Percentiles rank a stretch among this genome's conserved stretches.
Evolutionary conservation across 1,140 invertebrate species (phyloP).

Genomic region (Gryllus bimaculatus): DNA sequence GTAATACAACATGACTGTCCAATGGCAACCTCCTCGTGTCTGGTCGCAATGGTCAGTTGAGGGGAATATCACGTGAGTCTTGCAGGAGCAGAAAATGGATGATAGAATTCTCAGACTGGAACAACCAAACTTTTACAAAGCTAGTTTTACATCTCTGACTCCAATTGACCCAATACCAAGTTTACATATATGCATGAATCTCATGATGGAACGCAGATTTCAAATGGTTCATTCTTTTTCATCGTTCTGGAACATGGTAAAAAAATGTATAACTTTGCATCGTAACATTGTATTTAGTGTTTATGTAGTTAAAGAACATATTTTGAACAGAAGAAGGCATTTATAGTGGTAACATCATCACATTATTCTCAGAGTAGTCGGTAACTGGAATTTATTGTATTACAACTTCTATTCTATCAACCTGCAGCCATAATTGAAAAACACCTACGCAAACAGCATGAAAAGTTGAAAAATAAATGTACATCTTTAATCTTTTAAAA

Average conservation of each 20-base stretch:
- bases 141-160: not conserved
- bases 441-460: too few species aligned
- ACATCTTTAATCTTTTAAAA: too few species aligned
- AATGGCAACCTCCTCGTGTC: not conserved
- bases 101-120: not conserved
- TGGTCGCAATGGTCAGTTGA: not conserved
- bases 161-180: not conserved
- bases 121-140: not conserved
- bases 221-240: not conserved
- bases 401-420: too few species aligned
- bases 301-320: too few species aligned
- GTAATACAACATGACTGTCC: not conserved
- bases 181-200: not conserved
- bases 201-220: not conserved
- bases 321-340: too few species aligned
- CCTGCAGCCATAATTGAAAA: too few species aligned
- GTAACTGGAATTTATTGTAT: too few species aligned
- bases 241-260: not conserved
- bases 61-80: not conserved
- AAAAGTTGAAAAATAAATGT: too few species aligned
- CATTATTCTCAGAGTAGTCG: too few species aligned
- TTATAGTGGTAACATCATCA: too few species aligned
- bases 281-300: too few species aligned
- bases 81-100: not conserved
- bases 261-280: not conserved